phyloP scores from a whole-genome alignment of 2,113 vertebrate species.

The Dicerorhinus sumatrensis region DNA sequence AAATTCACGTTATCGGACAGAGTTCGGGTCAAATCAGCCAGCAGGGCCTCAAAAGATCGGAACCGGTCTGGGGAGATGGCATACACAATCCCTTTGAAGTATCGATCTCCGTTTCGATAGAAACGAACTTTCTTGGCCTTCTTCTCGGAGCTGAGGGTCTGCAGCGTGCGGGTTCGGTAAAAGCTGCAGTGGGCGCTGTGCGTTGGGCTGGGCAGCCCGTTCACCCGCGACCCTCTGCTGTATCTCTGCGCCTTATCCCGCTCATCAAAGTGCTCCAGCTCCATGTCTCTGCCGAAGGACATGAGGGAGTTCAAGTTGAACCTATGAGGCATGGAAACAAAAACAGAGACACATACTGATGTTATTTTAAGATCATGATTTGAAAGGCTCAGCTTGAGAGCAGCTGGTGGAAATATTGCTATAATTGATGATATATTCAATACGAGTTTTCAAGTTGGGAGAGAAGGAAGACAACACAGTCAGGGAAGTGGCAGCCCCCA shows the following conservation, averaged over 20 bases:
- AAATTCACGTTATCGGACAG: constrained; percentile 98
- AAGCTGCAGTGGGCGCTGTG: constrained; percentile 99
- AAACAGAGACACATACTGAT: constrained; percentile 17
- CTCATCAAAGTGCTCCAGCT: constrained; percentile 99
- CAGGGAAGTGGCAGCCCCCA: neutral
- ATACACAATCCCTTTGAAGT: constrained; percentile 99
- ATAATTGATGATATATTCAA: neutral
- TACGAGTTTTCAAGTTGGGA: neutral
- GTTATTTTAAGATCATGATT: neutral
- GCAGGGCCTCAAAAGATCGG: constrained; percentile 95
- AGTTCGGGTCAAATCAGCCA: constrained; percentile 97
- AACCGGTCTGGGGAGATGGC: constrained; percentile 97
- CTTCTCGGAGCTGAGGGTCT: constrained; percentile 96
- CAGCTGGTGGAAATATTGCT: neutral
- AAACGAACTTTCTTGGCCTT: constrained; percentile 99
- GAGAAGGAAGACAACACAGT: neutral
- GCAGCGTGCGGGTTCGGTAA: constrained; percentile 96
- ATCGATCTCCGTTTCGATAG: constrained; percentile 98
- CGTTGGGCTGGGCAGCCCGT: constrained; percentile 97
- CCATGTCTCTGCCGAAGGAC: constrained; percentile 93
- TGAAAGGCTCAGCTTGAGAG: neutral
- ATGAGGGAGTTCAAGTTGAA: constrained; percentile 80
- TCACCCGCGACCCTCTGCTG: constrained; percentile 93
- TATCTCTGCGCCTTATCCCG: constrained; percentile 97
- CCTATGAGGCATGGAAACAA: constrained; percentile 77